Percentiles rank a stretch among this genome's conserved stretches.
Evolutionary conservation across 2,797 vertebrate species (phyloP).

Genomic region (Trichosurus vulpecula): DNA sequence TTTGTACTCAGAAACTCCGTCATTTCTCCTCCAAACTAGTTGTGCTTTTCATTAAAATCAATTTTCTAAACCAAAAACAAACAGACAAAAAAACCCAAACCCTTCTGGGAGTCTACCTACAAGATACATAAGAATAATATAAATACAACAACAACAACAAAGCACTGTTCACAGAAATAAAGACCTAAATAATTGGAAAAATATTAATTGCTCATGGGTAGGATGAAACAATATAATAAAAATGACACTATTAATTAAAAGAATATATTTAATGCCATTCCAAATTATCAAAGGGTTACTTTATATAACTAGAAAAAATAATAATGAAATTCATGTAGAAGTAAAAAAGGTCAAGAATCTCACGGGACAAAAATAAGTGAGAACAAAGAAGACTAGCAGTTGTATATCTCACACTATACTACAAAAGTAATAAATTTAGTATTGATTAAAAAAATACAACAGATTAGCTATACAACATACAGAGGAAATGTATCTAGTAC

Average conservation of each 20-base stretch:
- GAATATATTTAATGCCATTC: neutral
- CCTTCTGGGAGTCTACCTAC: neutral
- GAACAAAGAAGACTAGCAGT: neutral
- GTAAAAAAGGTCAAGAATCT: neutral
- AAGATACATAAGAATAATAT: neutral
- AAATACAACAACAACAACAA: neutral
- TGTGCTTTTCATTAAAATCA: too few relatives aligned
- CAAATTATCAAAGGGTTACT: neutral
- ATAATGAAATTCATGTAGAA: neutral
- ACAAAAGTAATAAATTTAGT: neutral
- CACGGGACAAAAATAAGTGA: neutral
- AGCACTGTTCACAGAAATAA: neutral
- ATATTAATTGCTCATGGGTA: neutral
- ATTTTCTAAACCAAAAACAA: too few relatives aligned
- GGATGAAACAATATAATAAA: neutral
- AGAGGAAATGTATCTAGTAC: neutral
- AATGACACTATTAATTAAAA: neutral
- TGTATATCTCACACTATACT: neutral
- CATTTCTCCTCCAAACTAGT: too few relatives aligned
- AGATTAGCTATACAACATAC: neutral
- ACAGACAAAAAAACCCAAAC: too few relatives aligned
- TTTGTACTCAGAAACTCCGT: too few relatives aligned
- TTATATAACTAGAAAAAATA: neutral
- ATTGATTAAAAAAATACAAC: neutral
- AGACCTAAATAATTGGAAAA: neutral